Conservation (phyloP, 2,888 invertebrate species). For the Phymatocera aterrima region DNA sequence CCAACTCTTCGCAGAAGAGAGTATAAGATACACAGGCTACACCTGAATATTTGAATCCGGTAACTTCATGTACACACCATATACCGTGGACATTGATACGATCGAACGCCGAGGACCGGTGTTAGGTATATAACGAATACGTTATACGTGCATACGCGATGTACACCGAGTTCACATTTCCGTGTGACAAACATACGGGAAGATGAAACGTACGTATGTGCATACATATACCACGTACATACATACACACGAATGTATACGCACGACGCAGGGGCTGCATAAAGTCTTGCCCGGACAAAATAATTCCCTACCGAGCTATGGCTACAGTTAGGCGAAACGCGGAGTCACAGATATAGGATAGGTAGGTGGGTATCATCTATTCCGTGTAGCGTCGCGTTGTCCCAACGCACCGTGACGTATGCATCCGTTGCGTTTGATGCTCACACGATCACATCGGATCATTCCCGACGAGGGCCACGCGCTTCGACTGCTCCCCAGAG, state of each 20-base stretch:
- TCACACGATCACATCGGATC: no score
- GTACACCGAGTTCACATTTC: no score
- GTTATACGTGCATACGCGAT: no score
- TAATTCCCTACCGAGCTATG: not conserved
- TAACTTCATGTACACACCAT: not conserved
- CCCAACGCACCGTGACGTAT: conserved; percentile 7
- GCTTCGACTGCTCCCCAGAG: conserved; percentile 74
- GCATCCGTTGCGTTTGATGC: conserved; percentile 65
- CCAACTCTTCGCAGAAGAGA: no score
- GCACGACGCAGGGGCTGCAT: not conserved
- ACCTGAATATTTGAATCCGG: no score
- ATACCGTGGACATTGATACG: not conserved
- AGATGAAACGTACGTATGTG: no score
- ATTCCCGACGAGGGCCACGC: conserved; percentile 69
- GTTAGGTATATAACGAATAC: no score
- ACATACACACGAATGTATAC: no score
- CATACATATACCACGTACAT: no score
- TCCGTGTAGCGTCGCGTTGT: conserved; percentile 4
- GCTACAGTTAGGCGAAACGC: no score
- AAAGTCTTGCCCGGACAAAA: not conserved
- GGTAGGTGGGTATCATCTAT: not conserved
- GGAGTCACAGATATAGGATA: not conserved
- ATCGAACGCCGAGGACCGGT: no score
- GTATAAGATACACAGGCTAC: conserved; percentile 24
- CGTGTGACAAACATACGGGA: no score